phyloP scores from a whole-genome alignment of 2,797 vertebrate genomes.

The Pelochelys cantorii region DNA sequence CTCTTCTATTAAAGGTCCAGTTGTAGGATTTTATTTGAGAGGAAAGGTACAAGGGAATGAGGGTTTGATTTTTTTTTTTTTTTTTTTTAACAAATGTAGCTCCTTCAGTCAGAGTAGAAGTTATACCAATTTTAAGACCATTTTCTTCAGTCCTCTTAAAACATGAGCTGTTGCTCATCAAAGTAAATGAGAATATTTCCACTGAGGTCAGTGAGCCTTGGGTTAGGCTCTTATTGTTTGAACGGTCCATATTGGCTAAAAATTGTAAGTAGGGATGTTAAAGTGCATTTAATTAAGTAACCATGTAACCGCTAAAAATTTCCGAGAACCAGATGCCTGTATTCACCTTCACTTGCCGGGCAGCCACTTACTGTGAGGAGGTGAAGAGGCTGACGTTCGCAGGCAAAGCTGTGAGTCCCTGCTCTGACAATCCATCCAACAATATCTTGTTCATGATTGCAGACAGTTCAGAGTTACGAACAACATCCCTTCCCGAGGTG shows the following conservation, averaged over 20 bases:
- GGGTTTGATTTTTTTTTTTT: not conserved
- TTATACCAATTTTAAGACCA: conserved; percentile 14
- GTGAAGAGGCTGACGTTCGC: no score
- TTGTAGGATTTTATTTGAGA: not conserved
- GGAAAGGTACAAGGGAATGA: not conserved
- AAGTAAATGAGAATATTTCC: conserved; percentile 49
- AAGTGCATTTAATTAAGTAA: no score
- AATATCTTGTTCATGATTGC: no score
- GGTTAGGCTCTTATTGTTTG: conserved; percentile 57
- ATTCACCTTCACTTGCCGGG: no score
- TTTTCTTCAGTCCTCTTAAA: not conserved
- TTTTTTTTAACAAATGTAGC: not conserved
- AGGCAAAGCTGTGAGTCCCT: no score
- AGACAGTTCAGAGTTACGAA: not conserved
- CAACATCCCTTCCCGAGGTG: no score
- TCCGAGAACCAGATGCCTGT: no score
- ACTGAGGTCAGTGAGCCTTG: not conserved
- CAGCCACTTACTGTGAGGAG: no score
- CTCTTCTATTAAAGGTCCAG: not conserved
- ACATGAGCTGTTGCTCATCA: conserved; percentile 19
- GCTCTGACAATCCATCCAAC: no score
- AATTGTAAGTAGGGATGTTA: not conserved
- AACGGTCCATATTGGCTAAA: conserved; percentile 63
- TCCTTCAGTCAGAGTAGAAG: not conserved
- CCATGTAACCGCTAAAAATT: no score